Conservation (phyloP, 2,797 vertebrate genomes). For the Mormyrops attenuatus region DNA sequence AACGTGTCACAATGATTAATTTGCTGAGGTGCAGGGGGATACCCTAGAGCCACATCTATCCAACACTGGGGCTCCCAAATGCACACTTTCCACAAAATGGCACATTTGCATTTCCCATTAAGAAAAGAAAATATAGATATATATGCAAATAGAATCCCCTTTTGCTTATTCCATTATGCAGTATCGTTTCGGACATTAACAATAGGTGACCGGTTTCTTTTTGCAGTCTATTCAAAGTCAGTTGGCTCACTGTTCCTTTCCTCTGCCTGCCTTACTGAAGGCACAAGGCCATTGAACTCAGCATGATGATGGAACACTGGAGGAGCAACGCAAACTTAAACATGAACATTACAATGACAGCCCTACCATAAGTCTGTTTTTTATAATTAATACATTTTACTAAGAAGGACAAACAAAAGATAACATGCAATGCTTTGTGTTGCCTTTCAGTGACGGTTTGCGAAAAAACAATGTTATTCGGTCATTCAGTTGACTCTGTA, state of each 20-base stretch:
- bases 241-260: slow-evolving; percentile 33
- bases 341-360: slow-evolving; percentile 1
- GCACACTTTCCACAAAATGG: slow-evolving; percentile 66
- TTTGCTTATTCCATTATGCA: slow-evolving; percentile 55
- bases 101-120: slow-evolving; percentile 78
- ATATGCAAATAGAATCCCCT: slow-evolving; percentile 69
- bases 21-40: slow-evolving; percentile 73
- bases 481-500: neutral
- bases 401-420: neutral
- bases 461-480: neutral
- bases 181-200: slow-evolving; percentile 59
- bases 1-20: slow-evolving; percentile 83
- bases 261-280: slow-evolving; percentile 4
- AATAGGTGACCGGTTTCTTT: slow-evolving; percentile 58
- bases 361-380: neutral
- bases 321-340: neutral
- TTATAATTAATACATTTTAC: neutral
- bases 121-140: slow-evolving; percentile 70
- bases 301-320: neutral
- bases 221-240: slow-evolving; percentile 41
- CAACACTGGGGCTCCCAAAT: slow-evolving; percentile 60
- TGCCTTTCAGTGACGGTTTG: neutral
- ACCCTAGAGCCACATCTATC: slow-evolving; percentile 77
- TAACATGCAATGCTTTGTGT: neutral
- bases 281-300: slow-evolving; percentile 11